Evolutionary conservation across 2,888 invertebrate genomes (phyloP).

Genomic region (Pristionchus mayeri): DNA sequence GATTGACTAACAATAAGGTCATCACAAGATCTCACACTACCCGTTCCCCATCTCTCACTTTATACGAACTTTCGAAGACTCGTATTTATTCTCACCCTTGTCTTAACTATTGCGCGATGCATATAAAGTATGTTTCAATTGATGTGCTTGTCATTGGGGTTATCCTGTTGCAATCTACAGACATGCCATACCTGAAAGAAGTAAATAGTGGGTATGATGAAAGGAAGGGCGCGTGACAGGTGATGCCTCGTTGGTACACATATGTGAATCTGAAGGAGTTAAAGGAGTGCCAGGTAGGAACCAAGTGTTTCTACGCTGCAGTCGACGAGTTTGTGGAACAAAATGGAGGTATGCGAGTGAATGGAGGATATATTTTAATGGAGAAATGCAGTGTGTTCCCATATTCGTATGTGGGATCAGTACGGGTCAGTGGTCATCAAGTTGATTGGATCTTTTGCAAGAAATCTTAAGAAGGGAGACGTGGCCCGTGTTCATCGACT

Average conservation of each 20-base stretch:
- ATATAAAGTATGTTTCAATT: too few species aligned
- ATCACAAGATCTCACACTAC: slow-evolving; percentile 25
- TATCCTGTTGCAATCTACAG: slow-evolving; percentile 9
- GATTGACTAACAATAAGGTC: neutral
- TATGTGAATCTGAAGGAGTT: neutral
- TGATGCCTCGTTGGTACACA: neutral
- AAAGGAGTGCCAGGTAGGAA: neutral
- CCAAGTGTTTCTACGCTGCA: neutral
- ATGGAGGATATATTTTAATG: neutral
- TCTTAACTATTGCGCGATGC: slow-evolving; percentile 3
- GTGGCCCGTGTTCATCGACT: slow-evolving; percentile 31
- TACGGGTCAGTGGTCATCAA: neutral
- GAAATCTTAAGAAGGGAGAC: neutral
- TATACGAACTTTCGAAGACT: neutral
- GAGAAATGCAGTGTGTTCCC: neutral
- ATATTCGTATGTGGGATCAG: neutral
- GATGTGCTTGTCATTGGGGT: too few species aligned
- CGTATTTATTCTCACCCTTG: slow-evolving; percentile 23
- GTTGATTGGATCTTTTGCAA: neutral
- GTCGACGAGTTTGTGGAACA: neutral
- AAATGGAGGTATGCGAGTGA: neutral
- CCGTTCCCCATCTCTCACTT: neutral
- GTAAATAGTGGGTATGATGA: neutral
- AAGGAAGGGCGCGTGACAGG: neutral
- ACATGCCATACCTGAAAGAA: neutral